phyloP scores from a whole-genome alignment of 2,113 vertebrate genomes.

The Deroptyus accipitrinus region DNA sequence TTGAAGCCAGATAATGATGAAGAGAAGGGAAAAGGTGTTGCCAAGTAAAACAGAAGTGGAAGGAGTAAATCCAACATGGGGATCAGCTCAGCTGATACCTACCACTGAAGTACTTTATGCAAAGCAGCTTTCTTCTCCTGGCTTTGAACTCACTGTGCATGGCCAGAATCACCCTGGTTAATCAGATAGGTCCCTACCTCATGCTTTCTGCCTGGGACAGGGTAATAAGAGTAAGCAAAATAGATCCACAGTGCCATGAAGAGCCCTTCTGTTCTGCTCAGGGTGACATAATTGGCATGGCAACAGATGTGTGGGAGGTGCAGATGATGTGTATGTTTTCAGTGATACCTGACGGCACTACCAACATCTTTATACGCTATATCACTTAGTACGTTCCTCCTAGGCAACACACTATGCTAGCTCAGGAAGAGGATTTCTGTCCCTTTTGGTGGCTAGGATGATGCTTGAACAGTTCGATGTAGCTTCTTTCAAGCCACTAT shows the following conservation, averaged over 20 bases:
- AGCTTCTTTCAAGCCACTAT: not conserved
- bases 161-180: not conserved
- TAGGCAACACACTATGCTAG: not conserved
- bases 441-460: not conserved
- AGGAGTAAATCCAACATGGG: not conserved
- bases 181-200: not conserved
- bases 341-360: not conserved
- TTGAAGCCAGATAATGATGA: not conserved
- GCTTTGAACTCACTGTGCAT: not conserved
- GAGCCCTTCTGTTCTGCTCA: not conserved
- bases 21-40: not conserved
- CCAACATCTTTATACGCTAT: accelerated
- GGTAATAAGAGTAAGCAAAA: not conserved
- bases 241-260: not conserved
- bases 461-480: not conserved
- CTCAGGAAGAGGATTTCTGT: not conserved
- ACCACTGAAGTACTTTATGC: not conserved
- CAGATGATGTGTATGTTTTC: not conserved
- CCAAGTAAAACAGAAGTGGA: not conserved
- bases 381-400: not conserved
- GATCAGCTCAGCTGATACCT: not conserved
- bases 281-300: not conserved
- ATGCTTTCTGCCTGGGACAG: not conserved
- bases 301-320: not conserved
- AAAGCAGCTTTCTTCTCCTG: not conserved